Conservation (phyloP, 2,113 vertebrate species). For the Halcyon senegalensis region DNA sequence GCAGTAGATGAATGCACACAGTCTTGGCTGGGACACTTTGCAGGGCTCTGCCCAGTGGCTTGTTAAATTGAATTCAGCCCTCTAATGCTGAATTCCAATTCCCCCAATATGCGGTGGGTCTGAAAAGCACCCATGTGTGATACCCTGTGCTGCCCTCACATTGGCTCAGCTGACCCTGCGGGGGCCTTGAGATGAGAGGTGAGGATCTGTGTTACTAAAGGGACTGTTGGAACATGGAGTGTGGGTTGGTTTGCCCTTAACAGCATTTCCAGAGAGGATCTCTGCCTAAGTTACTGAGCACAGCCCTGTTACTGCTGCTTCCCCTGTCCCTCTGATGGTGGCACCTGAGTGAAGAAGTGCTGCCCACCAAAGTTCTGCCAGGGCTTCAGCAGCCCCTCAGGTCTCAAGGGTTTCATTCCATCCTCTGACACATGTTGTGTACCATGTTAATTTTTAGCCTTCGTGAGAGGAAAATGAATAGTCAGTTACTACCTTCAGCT, state of each 20-base stretch:
- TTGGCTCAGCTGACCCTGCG: neutral
- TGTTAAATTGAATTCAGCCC: neutral
- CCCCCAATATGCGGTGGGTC: rapidly evolving
- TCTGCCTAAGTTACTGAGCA: neutral
- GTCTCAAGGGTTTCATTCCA: neutral
- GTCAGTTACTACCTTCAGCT: neutral
- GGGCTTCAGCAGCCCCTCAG: neutral
- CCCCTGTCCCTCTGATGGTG: neutral
- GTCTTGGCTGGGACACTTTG: neutral
- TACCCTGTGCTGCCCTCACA: neutral
- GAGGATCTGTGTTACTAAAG: neutral
- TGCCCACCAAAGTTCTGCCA: neutral
- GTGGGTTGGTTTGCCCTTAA: neutral
- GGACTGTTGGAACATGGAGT: neutral
- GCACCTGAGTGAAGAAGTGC: neutral
- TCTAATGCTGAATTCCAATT: neutral
- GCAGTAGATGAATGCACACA: neutral
- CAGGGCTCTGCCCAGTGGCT: neutral
- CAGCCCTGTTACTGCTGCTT: neutral
- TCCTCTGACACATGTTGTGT: neutral
- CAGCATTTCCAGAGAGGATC: neutral
- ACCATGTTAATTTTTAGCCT: neutral
- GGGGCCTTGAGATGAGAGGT: neutral
- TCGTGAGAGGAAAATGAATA: neutral
- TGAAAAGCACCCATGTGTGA: neutral